Percentiles rank a stretch among this genome's conserved stretches.
phyloP scores from a whole-genome alignment of 2,113 vertebrate genomes.

The Sorex fumeus region DNA sequence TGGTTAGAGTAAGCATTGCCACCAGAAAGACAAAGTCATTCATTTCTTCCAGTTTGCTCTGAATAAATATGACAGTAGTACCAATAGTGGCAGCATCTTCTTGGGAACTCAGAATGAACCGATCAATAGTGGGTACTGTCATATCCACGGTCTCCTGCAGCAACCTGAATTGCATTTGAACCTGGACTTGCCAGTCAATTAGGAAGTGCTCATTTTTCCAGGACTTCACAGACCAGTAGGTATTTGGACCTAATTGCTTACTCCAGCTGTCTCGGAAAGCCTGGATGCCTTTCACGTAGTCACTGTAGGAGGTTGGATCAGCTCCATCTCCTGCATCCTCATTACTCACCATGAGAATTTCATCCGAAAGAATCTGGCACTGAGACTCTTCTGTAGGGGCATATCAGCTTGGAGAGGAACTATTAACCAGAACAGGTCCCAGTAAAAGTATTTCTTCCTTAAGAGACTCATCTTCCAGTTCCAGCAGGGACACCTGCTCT shows the following conservation, averaged over 20 bases:
- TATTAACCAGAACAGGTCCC: no score
- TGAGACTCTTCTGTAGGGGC: no score
- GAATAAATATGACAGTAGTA: constrained; percentile 93
- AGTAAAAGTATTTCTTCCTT: no score
- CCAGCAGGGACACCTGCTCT: no score
- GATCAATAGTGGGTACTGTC: constrained; percentile 92
- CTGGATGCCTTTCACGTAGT: no score
- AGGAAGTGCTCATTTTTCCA: constrained; percentile 92
- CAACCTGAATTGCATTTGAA: constrained; percentile 91
- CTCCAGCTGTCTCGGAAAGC: constrained; percentile 58
- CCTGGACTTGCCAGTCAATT: constrained; percentile 95
- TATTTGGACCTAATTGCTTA: constrained; percentile 89
- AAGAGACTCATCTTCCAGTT: no score
- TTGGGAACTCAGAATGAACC: constrained; percentile 94
- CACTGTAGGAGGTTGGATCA: no score
- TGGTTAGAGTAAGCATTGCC: constrained; percentile 89
- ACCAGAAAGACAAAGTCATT: constrained; percentile 88
- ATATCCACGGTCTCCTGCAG: constrained; percentile 95
- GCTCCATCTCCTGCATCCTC: no score
- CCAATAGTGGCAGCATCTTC: constrained; percentile 92
- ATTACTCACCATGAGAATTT: no score
- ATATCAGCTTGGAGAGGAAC: no score
- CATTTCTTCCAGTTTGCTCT: constrained; percentile 95
- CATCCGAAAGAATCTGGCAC: no score
- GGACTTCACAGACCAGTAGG: constrained; percentile 90